phyloP scores from a whole-genome alignment of 2,888 invertebrate species.

The Nomada fucata region DNA sequence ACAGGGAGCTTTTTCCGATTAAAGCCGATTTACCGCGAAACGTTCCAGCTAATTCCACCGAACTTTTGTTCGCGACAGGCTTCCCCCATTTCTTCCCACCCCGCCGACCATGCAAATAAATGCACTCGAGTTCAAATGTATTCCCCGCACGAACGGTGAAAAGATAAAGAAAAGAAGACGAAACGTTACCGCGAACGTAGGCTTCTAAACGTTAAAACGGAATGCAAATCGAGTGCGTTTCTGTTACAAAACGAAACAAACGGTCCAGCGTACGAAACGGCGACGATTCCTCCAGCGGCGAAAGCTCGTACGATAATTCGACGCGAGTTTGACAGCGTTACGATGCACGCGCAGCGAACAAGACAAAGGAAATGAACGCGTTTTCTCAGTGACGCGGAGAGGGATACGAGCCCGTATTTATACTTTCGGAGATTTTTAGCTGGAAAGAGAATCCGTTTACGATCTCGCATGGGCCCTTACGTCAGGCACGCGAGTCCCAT shows the following conservation, averaged over 20 bases:
- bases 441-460: constrained; percentile 60
- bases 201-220: not conserved
- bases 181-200: not conserved
- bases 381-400: not conserved
- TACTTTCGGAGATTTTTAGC: constrained; percentile 40
- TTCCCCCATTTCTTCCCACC: not conserved
- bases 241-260: not conserved
- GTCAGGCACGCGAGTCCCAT: constrained; percentile 36
- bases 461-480: constrained; percentile 46
- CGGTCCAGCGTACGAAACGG: not conserved
- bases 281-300: not conserved
- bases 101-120: not conserved
- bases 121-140: not conserved
- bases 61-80: constrained; percentile 1
- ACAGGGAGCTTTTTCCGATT: constrained; percentile 23
- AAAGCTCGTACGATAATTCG: not conserved
- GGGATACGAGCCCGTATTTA: constrained; percentile 41
- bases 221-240: not conserved
- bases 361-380: constrained; percentile 37
- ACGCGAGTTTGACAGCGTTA: not conserved
- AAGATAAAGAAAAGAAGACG: not conserved
- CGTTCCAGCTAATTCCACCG: constrained; percentile 18
- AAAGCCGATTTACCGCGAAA: constrained; percentile 22
- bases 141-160: not conserved
- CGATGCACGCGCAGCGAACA: not conserved